A percentile compares a stretch with the other conserved stretches of the same genome.
phyloP scores from a whole-genome alignment of 2,888 invertebrate genomes.

The Cerastis leucographa region DNA sequence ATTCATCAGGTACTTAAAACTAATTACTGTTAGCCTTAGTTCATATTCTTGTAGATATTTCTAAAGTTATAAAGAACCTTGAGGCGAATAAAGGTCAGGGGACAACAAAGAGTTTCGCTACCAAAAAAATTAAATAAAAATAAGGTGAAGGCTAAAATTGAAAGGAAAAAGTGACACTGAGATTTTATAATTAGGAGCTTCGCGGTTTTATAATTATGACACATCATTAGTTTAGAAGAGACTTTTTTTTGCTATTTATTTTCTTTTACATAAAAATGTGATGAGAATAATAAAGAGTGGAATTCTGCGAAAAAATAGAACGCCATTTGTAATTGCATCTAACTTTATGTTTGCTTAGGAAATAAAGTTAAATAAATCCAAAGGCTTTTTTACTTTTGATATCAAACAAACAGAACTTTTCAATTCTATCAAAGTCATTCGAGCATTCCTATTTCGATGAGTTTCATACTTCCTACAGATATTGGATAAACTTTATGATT shows the following conservation, averaged over 20 bases:
- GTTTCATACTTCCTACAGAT: constrained; percentile 40
- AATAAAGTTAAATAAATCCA: constrained; percentile 34
- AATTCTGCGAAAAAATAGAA: neutral
- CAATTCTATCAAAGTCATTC: constrained; percentile 47
- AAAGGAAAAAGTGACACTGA: constrained; percentile 4
- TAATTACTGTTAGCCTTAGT: constrained; percentile 47
- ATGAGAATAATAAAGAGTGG: neutral
- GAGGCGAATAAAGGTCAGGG: constrained; percentile 27
- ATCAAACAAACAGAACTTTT: constrained; percentile 49
- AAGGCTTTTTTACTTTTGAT: constrained; percentile 24
- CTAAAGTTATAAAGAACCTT: constrained; percentile 35
- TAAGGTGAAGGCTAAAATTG: neutral
- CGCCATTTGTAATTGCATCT: constrained; percentile 8
- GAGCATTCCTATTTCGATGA: constrained; percentile 27
- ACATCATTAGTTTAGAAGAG: constrained; percentile 12
- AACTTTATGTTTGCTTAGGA: constrained; percentile 9
- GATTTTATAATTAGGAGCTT: constrained; percentile 33
- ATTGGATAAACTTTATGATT: constrained; percentile 59
- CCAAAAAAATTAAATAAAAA: constrained; percentile 1
- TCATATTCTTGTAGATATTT: constrained; percentile 37
- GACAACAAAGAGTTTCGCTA: constrained; percentile 26
- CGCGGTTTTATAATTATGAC: constrained; percentile 8
- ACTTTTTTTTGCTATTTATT: neutral
- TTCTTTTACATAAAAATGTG: neutral
- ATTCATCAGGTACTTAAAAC: constrained; percentile 56